Conservation (phyloP, 1,140 invertebrate genomes). For the Pemphigus obesinymphae region DNA sequence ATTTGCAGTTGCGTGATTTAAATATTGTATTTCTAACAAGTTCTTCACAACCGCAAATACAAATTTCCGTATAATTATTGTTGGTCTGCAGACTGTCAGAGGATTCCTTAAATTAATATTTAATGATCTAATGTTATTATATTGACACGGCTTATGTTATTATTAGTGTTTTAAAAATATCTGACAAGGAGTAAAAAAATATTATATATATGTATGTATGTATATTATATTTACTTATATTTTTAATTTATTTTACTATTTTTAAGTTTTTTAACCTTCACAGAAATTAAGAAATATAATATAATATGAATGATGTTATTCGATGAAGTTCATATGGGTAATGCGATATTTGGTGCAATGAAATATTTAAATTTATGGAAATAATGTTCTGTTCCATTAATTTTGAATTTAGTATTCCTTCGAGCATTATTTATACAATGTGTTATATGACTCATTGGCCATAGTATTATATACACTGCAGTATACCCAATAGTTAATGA, state of each 20-base stretch:
- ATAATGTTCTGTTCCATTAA: too few relatives aligned
- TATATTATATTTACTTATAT: not conserved
- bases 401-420: not conserved
- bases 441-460: not conserved
- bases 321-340: too few relatives aligned
- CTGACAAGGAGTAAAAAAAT: not conserved
- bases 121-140: not conserved
- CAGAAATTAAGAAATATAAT: too few relatives aligned
- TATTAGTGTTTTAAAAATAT: not conserved
- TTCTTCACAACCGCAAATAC: not conserved
- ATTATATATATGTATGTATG: not conserved
- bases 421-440: not conserved
- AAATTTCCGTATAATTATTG: not conserved
- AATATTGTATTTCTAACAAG: not conserved
- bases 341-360: too few relatives aligned
- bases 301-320: too few relatives aligned
- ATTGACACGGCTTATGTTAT: not conserved
- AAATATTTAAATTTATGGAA: too few relatives aligned
- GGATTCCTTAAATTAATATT: not conserved
- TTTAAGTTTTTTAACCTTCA: too few relatives aligned
- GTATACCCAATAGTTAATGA: not conserved
- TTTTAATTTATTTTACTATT: too few relatives aligned
- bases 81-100: too few relatives aligned
- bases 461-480: not conserved
- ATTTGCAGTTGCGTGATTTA: not conserved